A percentile compares a stretch with the other conserved stretches of the same genome.
phyloP scores from a whole-genome alignment of 1,140 invertebrate genomes.

The Magallana ariakensis region DNA sequence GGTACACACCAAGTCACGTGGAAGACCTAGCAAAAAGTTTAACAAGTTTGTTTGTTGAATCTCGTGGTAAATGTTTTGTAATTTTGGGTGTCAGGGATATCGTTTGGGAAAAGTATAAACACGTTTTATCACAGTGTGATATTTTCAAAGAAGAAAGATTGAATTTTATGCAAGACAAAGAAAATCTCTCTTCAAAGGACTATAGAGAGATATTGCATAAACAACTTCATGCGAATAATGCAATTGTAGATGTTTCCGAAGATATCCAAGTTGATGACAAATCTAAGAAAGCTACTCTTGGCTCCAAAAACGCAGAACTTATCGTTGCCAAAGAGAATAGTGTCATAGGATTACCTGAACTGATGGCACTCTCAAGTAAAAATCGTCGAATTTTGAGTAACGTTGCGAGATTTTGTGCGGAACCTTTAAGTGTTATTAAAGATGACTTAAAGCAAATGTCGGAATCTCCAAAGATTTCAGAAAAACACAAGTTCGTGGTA shows the following conservation, averaged over 20 bases:
- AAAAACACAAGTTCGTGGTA: background rate
- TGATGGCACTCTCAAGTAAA: background rate
- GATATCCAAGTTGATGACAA: constrained; percentile 7
- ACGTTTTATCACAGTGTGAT: constrained; percentile 16
- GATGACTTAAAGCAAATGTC: constrained; percentile 20
- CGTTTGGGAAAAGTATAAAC: constrained; percentile 5
- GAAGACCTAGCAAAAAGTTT: constrained; percentile 1
- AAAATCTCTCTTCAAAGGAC: background rate
- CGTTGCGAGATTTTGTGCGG: background rate
- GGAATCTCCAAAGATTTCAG: constrained; percentile 1
- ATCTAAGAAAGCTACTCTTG: background rate
- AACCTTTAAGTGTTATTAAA: constrained; percentile 23
- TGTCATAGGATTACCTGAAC: constrained; percentile 5
- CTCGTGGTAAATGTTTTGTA: constrained; percentile 31
- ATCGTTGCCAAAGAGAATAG: background rate
- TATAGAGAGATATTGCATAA: background rate
- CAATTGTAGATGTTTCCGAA: background rate
- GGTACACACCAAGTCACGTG: background rate
- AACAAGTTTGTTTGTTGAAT: background rate
- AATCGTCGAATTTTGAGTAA: background rate
- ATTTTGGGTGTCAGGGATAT: background rate
- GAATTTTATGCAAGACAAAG: constrained; percentile 10
- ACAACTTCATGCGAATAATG: constrained; percentile 12
- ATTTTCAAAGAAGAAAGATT: background rate
- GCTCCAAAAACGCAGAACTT: constrained; percentile 2